Evolutionary conservation across 2,888 invertebrate genomes (phyloP).

Genomic region (Hirtodrosophila histrioides): DNA sequence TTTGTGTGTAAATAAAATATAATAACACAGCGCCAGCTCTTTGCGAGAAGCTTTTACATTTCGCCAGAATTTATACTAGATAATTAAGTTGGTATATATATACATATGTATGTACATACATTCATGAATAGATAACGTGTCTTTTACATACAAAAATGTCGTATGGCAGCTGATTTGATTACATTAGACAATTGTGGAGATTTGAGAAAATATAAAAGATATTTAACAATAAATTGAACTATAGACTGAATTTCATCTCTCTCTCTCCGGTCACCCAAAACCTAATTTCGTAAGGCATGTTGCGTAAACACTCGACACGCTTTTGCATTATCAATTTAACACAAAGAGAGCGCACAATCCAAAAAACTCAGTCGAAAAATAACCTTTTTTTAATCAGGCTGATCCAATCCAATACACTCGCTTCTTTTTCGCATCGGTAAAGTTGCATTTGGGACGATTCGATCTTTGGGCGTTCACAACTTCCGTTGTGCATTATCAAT

Average conservation of each 20-base stretch:
- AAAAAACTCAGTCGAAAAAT: conserved; percentile 7
- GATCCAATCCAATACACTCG: conserved; percentile 16
- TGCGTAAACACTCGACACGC: conserved; percentile 38
- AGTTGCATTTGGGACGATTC: conserved; percentile 25
- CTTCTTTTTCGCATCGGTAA: conserved; percentile 8
- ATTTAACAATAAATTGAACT: conserved; percentile 14
- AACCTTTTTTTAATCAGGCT: conserved; percentile 8
- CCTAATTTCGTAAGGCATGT: conserved; percentile 21
- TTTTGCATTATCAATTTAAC: conserved; percentile 40
- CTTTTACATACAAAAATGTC: not conserved
- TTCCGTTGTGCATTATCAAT: conserved; percentile 71
- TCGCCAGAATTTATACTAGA: conserved; percentile 72
- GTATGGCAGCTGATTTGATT: conserved; percentile 32
- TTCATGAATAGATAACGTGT: too few relatives aligned
- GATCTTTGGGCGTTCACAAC: conserved; percentile 34
- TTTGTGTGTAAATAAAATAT: conserved; percentile 64
- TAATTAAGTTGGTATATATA: conserved; percentile 5
- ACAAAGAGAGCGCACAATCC: conserved; percentile 9
- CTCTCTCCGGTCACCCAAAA: not conserved
- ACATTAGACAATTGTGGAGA: conserved; percentile 15
- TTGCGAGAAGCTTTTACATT: conserved; percentile 69
- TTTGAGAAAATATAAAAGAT: conserved; percentile 17
- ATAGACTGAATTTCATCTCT: not conserved
- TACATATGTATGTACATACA: conserved; percentile 11
- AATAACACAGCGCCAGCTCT: conserved; percentile 48